Evolutionary conservation across 1,140 invertebrate species (phyloP).

Genomic region (Fopius arisanus): DNA sequence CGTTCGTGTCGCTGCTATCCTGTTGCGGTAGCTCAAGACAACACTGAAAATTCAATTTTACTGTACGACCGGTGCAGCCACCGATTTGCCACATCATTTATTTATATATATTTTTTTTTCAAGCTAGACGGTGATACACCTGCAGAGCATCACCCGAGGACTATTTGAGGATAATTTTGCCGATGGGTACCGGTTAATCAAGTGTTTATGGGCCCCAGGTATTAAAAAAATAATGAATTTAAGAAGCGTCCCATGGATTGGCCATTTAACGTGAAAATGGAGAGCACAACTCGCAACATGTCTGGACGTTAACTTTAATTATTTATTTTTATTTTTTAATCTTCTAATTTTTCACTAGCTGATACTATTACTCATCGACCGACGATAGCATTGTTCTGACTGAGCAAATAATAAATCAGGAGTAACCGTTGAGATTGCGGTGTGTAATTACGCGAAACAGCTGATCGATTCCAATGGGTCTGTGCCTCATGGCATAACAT

Average conservation of each 20-base stretch:
- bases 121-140: not conserved
- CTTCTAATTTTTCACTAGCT: no score
- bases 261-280: not conserved
- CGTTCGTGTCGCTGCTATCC: conserved; percentile 1
- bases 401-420: conserved; percentile 30
- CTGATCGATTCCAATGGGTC: conserved; percentile 27
- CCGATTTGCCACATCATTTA: conserved; percentile 2
- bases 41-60: conserved; percentile 23
- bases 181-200: conserved; percentile 18
- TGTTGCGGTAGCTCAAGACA: not conserved
- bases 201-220: conserved; percentile 22
- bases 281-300: not conserved
- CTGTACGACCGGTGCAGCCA: conserved; percentile 3
- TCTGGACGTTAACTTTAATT: not conserved
- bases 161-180: conserved; percentile 23
- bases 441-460: conserved; percentile 34
- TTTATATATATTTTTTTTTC: not conserved
- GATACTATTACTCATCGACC: conserved; percentile 31
- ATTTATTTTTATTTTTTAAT: not conserved
- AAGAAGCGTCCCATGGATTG: not conserved
- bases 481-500: no score
- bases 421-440: conserved; percentile 28
- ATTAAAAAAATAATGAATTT: conserved; percentile 27
- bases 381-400: conserved; percentile 22
- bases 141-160: conserved; percentile 3